Conservation (phyloP, 2,888 invertebrate genomes). For the Idaea dimidiata region DNA sequence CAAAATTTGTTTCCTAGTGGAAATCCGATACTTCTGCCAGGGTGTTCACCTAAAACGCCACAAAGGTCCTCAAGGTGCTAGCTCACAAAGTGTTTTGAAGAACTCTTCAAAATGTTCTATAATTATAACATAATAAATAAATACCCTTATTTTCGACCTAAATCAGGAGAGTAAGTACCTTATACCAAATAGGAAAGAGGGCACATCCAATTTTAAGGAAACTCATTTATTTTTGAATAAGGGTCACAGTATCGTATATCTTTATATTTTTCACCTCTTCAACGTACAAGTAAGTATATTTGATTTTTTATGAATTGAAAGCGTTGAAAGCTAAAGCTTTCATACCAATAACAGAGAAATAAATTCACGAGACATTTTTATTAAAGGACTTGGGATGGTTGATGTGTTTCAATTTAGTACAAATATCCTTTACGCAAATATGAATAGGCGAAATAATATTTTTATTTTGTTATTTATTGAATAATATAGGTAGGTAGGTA, state of each 20-base stretch:
- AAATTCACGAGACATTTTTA: constrained; percentile 1
- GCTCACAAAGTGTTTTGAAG: no score
- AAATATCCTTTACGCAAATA: neutral
- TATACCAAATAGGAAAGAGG: neutral
- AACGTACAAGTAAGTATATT: neutral
- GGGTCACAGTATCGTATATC: neutral
- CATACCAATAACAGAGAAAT: neutral
- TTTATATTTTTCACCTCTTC: neutral
- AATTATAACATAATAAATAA: no score
- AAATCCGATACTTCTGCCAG: no score
- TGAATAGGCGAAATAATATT: neutral
- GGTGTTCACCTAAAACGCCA: no score
- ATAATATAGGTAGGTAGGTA: no score
- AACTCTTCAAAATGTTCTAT: no score
- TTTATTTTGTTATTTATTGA: neutral
- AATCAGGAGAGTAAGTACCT: no score
- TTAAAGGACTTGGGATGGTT: neutral
- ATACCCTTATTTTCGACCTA: no score
- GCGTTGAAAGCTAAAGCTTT: neutral
- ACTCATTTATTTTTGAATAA: neutral
- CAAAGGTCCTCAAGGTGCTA: no score
- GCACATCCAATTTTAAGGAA: neutral
- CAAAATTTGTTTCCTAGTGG: no score
- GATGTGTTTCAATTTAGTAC: neutral
- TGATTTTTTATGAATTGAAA: neutral